These are phyloP conservation scores for Habrosyne pyritoides DNA, from an alignment of 2,888 invertebrate species.

Conservation along the genomic window DNA sequence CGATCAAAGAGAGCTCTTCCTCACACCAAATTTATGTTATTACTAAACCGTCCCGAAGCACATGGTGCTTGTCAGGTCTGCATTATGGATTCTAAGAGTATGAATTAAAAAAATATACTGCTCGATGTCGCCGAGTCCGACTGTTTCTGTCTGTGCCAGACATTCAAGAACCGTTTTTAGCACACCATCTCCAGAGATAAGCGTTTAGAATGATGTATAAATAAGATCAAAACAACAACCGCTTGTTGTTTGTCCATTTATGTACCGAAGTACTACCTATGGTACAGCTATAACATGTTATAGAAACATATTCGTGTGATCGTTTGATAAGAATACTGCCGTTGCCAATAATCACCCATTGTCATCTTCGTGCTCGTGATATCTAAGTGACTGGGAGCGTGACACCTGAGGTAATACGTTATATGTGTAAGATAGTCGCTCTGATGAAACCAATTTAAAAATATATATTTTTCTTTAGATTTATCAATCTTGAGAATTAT, in stretches of 20 bases:
- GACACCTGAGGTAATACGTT: constrained; percentile 53
- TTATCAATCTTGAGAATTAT: not conserved
- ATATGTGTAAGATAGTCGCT: constrained; percentile 16
- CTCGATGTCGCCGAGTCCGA: not conserved
- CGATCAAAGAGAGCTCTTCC: constrained; percentile 75
- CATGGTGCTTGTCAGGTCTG: constrained; percentile 31
- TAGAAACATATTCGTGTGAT: constrained; percentile 17
- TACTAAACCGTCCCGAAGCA: constrained; percentile 34
- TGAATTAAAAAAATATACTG: constrained; percentile 19
- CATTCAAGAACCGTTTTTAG: not conserved
- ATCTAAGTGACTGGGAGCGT: constrained; percentile 38
- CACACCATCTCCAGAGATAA: not conserved
- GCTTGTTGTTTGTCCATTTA: not conserved
- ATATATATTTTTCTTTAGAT: not conserved
- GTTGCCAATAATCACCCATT: constrained; percentile 58
- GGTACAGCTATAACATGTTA: constrained; percentile 4
- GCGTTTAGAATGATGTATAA: not conserved
- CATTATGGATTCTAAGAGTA: constrained; percentile 25
- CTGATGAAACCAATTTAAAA: not conserved
- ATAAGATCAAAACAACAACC: not conserved
- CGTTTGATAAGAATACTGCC: constrained; percentile 38
- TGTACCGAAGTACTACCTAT: not conserved
- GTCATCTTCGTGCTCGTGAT: constrained; percentile 51
- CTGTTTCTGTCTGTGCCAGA: not conserved
- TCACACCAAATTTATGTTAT: constrained; percentile 55